phyloP scores from a whole-genome alignment of 2,113 vertebrate species.

The Campylorhamphus procurvoides region DNA sequence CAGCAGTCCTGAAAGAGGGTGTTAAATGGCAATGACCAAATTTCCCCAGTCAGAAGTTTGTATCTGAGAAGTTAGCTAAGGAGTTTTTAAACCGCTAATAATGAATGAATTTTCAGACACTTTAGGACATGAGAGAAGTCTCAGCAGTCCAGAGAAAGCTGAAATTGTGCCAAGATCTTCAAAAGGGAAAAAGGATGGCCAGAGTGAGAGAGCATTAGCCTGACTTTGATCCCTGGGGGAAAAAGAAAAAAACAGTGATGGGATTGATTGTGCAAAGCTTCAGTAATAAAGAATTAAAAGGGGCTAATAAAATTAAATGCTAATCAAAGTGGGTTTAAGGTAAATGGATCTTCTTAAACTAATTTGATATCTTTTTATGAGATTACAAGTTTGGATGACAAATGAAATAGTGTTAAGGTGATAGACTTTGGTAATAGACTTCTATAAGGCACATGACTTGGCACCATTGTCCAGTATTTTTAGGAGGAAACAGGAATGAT shows the following conservation, averaged over 20 bases:
- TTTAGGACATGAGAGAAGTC: not conserved
- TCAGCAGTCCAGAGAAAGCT: not conserved
- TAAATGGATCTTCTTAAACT: slow-evolving; percentile 24
- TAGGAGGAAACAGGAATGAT: not conserved
- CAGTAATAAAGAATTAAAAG: slow-evolving; percentile 49
- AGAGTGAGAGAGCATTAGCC: not conserved
- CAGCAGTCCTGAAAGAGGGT: not conserved
- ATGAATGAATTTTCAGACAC: not conserved
- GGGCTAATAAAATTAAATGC: slow-evolving; percentile 55
- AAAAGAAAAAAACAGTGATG: not conserved
- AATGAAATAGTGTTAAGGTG: slow-evolving; percentile 34
- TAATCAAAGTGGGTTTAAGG: slow-evolving; percentile 51
- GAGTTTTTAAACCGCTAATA: not conserved
- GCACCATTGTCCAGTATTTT: not conserved
- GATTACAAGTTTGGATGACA: slow-evolving; percentile 37
- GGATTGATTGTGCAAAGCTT: not conserved
- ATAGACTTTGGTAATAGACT: slow-evolving; percentile 46
- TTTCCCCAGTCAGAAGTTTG: not conserved
- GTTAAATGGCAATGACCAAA: not conserved
- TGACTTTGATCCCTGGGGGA: not conserved
- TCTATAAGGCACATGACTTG: slow-evolving; percentile 48
- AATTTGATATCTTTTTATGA: slow-evolving; percentile 39
- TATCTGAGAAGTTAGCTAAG: not conserved
- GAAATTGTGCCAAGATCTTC: not conserved
- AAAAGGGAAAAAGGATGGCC: not conserved